Base-by-base conservation (phyloP, 1,140 invertebrate species). In the Globodera rostochiensis region DNA sequence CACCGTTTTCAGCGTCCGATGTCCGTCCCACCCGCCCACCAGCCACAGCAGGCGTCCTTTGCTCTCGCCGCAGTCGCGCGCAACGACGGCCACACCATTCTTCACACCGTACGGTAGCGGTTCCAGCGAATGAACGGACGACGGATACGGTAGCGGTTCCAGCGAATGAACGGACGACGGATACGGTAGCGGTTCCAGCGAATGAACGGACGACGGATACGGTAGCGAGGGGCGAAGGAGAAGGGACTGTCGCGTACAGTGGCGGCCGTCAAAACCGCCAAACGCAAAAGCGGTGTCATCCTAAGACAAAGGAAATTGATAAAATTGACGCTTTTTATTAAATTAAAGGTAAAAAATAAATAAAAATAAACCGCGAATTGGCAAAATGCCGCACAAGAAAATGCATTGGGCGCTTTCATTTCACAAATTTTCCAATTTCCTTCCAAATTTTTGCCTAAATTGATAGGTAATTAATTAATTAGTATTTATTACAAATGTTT, bases 1-100 rank as follows among this genome's bases (percentile, higher is more conserved):
- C 46, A 71, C 69, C 69, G 69, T 71, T 47, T 47, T 36, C 69
- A 71, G 36, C n/a, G 69, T 71, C 69, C 69, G 25, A 36, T 71
- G 69, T 36, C 21, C 69, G 69, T 71, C 69, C 69, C 69, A 71
- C 1, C 69, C 69, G 25, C 69, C 69, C 36, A 71, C 46, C 69
- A 71, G 25, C 69, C 69, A 69, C 7, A 7, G 19, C 21, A 71
- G 3, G 69, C 21, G 69, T 5, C 15, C 15, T 13, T 64, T 64
- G 13, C 57, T 2, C 57, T 6, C 6, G 69, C 69, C 36, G 21
- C 36, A 15, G 69, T 71, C 69, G 13, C 11, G 6, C 4, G 25
- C 69, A 13, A 47, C 25, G 5, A 36, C 36, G 69, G 69, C 69
- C 6, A 71, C 69, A 19, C 69, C 69, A 6, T 71, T 71, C 6